Base-by-base conservation (phyloP, 2,797 vertebrate species). In the Glyptemys insculpta region DNA sequence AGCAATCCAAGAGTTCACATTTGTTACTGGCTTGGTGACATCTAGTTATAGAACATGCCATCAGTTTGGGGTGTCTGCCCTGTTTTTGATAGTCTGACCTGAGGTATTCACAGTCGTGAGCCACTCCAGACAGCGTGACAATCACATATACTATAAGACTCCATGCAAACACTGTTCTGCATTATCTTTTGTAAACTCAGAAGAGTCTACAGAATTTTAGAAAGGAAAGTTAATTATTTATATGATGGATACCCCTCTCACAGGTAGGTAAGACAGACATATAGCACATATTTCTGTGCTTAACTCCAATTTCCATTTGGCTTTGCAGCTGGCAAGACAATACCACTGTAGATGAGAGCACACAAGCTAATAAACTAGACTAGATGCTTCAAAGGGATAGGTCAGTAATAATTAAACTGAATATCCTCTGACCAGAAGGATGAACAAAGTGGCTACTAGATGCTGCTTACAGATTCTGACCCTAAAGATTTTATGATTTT, bases 191-290 rank as follows among this genome's bases (percentile, higher is more conserved):
- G 52, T 87, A 85, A 81, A 95, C 14, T 89, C 85, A 31, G 83
- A 52, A 14, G 12, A 59, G 47, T 80, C 74, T 41, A 29, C 79
- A 89, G 62, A 89, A 85, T 47, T 92, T 91, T 79, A 85, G 50
- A 89, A 79, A 16, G 80, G 34, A 44, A 87, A 89, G 29, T 89
- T 19, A 81, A 87, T 89, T 83, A 62, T 94, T 89, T 52, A 87
- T 19, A 31, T 87, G 62, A 53, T 89, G 34, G 37, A 81, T 92
- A 81, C 87, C 12, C 1, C 23, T 92, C 21, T 9, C n/a, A 56
- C 21, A 84, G 23, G 1, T 41, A 65, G 7, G 27, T 4, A 84
- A 23, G 57, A 12, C 81, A 90, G 37, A 85, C 29, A 62, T 47
- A 54, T 3, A 92, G 12, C 7, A 41, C 5, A 0, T 49, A 62